A percentile compares a stretch with the other conserved stretches of the same genome.
Conservation (phyloP, 2,888 invertebrate genomes). For the Acrocyrtus sp. region DNA sequence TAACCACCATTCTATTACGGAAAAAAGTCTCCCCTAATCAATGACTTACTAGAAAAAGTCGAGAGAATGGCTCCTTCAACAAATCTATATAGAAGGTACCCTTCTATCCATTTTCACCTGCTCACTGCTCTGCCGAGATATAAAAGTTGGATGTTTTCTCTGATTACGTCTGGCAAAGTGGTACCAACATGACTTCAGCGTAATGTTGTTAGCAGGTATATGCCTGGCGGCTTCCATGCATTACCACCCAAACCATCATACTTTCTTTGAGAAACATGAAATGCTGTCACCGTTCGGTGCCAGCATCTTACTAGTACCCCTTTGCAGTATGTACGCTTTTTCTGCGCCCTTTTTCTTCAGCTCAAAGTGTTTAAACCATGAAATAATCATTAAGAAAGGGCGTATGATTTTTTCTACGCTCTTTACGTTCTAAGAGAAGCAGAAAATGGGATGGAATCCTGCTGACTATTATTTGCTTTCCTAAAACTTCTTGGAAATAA, state of each 20-base stretch:
- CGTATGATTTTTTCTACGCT: too few species aligned
- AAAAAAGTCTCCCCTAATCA: background rate
- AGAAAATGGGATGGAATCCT: too few species aligned
- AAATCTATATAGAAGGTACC: conserved; percentile 17
- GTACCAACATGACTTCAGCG: too few species aligned
- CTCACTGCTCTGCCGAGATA: conserved; percentile 25
- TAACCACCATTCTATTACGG: background rate
- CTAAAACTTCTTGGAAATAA: too few species aligned
- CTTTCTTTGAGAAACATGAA: too few species aligned
- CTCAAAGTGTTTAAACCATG: too few species aligned
- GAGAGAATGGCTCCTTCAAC: background rate
- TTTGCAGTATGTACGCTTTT: background rate
- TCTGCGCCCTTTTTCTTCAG: too few species aligned
- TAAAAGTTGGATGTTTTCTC: conserved; percentile 1
- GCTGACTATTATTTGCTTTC: too few species aligned
- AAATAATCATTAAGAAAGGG: too few species aligned
- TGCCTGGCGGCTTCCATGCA: background rate
- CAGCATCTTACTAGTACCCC: conserved; percentile 37
- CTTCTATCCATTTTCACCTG: conserved; percentile 37
- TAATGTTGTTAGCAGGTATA: background rate
- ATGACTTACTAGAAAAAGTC: background rate
- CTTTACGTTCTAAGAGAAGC: too few species aligned
- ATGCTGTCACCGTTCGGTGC: conserved; percentile 12
- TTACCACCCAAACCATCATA: background rate
- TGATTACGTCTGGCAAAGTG: background rate